These are phyloP conservation scores for Crepidodera aurea DNA, from an alignment of 2,888 invertebrate species.

Conservation along the genomic window DNA sequence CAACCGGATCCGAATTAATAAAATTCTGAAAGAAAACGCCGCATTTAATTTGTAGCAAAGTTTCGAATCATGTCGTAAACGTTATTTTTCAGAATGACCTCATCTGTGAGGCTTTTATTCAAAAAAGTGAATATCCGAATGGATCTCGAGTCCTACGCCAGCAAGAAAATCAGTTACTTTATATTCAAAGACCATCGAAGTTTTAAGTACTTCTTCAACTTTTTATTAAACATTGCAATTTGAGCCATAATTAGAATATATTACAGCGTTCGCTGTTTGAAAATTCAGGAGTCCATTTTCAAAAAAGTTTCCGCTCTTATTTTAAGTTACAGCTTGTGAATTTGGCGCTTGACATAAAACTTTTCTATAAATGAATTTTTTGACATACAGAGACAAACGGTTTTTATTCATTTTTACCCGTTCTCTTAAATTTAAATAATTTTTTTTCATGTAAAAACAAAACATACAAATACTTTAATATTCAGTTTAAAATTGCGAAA, in stretches of 20 bases:
- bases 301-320: constrained; percentile 12
- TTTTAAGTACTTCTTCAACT: constrained; percentile 49
- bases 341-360: constrained; percentile 7
- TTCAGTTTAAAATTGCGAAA: too few species aligned
- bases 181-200: constrained; percentile 51
- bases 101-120: constrained; percentile 13
- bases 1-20: constrained; percentile 1
- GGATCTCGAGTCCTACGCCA: constrained; percentile 28
- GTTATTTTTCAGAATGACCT: constrained; percentile 16
- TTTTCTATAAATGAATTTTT: constrained; percentile 8
- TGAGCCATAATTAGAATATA: constrained; percentile 36
- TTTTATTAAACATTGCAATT: constrained; percentile 37
- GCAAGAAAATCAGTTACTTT: constrained; percentile 52
- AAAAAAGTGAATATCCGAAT: constrained; percentile 35
- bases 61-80: constrained; percentile 4
- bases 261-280: constrained; percentile 23
- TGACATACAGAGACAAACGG: too few species aligned
- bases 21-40: neutral
- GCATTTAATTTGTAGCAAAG: neutral
- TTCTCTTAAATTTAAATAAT: too few species aligned
- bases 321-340: constrained; percentile 8
- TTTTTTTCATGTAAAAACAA: too few species aligned
- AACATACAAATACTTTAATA: too few species aligned
- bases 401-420: too few species aligned
- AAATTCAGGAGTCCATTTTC: constrained; percentile 25